These are phyloP conservation scores for Porites divaricata DNA, from an alignment of 92 coral and sea anemone genomes.

Conservation along the genomic window DNA sequence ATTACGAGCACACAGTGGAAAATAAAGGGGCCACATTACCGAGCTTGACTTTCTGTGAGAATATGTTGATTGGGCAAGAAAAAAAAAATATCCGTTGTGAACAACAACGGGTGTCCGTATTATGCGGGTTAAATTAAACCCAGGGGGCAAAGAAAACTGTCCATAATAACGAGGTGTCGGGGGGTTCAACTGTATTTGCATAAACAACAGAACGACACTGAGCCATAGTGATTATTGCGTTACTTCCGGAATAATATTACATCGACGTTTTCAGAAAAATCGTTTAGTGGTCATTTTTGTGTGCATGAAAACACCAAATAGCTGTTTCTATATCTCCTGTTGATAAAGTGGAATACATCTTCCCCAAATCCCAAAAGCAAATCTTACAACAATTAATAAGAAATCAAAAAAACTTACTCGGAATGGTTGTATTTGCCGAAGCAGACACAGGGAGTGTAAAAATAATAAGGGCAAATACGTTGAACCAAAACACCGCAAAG, in stretches of 20 bases:
- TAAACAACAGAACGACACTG: too few species aligned
- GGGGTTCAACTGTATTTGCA: too few species aligned
- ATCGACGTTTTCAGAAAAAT: background rate
- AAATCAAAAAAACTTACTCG: background rate
- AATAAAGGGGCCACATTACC: too few species aligned
- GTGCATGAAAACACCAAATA: background rate
- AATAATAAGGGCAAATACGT: background rate
- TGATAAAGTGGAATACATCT: background rate
- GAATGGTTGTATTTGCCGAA: background rate
- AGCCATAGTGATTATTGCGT: constrained; percentile 11
- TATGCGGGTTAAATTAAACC: too few species aligned
- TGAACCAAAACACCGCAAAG: background rate
- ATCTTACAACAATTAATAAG: background rate
- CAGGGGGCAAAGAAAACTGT: too few species aligned
- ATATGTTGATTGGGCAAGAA: too few species aligned
- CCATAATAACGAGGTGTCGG: too few species aligned
- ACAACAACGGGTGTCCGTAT: too few species aligned
- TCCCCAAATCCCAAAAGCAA: background rate
- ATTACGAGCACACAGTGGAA: too few species aligned
- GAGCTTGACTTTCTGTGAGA: too few species aligned
- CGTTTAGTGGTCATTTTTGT: background rate
- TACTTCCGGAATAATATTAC: constrained; percentile 33
- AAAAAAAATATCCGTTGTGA: too few species aligned
- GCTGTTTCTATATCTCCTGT: background rate
- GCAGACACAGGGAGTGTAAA: background rate